Conservation (phyloP, 2,888 invertebrate genomes). For the Notocelia uddmanniana region DNA sequence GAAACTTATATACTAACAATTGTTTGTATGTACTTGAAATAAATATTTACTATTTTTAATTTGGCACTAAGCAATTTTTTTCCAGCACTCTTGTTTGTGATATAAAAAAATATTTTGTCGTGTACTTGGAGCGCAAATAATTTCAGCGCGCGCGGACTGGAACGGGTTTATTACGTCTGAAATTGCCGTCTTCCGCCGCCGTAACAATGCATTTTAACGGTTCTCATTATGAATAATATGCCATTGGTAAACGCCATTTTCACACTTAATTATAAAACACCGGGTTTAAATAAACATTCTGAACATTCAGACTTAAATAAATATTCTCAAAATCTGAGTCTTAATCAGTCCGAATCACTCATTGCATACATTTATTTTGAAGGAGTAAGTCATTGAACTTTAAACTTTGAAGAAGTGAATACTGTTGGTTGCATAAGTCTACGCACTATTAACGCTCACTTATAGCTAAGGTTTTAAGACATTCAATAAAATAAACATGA, state of each 20-base stretch:
- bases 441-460: too few species aligned
- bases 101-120: constrained; percentile 2
- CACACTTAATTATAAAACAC: neutral
- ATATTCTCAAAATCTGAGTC: neutral
- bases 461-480: too few species aligned
- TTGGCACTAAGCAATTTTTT: neutral
- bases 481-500: neutral
- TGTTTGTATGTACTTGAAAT: too few species aligned
- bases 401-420: neutral
- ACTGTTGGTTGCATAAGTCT: neutral
- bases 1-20: too few species aligned
- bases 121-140: constrained; percentile 26
- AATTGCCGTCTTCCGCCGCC: constrained; percentile 38
- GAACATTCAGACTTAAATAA: neutral
- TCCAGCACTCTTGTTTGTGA: neutral
- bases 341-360: neutral
- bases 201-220: constrained; percentile 34
- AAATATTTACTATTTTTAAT: too few species aligned
- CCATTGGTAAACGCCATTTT: constrained; percentile 6
- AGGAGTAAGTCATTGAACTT: neutral
- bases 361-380: neutral
- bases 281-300: neutral
- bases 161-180: constrained; percentile 43
- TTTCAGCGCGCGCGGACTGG: constrained; percentile 34
- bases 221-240: constrained; percentile 24